These are phyloP conservation scores for Scortum barcoo DNA, from an alignment of 2,113 vertebrate species.

Conservation along the genomic window DNA sequence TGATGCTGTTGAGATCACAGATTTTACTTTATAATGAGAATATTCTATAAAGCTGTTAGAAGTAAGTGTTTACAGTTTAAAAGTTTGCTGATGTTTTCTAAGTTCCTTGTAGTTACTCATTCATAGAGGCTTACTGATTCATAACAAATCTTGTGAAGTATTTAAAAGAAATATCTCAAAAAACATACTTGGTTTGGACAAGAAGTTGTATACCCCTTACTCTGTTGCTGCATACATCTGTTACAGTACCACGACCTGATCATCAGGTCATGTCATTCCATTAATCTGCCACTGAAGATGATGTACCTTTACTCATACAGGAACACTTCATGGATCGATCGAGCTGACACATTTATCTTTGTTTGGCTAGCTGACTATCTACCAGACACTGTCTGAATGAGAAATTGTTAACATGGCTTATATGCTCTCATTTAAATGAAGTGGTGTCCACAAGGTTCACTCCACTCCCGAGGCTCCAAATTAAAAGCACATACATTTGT, in stretches of 20 bases:
- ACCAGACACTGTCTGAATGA: background rate
- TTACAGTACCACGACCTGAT: background rate
- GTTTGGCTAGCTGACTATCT: background rate
- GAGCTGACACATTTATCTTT: background rate
- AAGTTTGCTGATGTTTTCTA: background rate
- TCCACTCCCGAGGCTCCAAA: background rate
- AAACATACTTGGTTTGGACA: background rate
- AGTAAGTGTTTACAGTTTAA: background rate
- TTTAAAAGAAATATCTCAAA: background rate
- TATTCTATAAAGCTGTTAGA: background rate
- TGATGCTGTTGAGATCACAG: too few species aligned
- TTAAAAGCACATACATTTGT: background rate
- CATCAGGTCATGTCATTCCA: background rate
- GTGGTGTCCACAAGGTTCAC: background rate
- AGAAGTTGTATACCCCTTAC: too few species aligned
- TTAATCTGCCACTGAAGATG: background rate
- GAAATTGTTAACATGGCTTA: background rate
- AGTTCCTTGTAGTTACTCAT: background rate
- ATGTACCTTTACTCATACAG: too few species aligned
- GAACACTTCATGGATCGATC: too few species aligned
- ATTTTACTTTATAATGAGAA: background rate
- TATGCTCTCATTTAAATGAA: background rate
- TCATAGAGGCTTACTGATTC: background rate
- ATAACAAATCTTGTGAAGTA: background rate
- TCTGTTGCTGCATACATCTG: background rate